Percentiles rank a stretch among this genome's conserved stretches.
phyloP scores from a whole-genome alignment of 2,113 vertebrate species.

The Pleuronectes platessa region DNA sequence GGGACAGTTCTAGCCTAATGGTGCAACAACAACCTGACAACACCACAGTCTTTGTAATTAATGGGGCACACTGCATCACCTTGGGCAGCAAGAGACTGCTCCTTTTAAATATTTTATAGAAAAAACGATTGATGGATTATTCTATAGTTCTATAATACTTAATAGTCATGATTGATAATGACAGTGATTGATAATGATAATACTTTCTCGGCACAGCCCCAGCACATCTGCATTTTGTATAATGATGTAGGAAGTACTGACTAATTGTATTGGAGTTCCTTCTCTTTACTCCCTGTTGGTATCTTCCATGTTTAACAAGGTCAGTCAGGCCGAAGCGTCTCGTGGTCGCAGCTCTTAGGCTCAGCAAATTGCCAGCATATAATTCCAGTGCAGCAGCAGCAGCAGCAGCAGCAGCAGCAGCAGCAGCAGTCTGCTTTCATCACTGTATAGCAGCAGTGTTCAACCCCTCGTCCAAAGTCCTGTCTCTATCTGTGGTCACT shows the following conservation, averaged over 20 bases:
- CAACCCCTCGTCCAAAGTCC: constrained; percentile 60
- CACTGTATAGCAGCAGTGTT: constrained; percentile 40
- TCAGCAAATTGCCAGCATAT: constrained; percentile 24
- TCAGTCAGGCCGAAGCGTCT: not conserved
- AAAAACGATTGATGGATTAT: not conserved
- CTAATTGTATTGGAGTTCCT: not conserved
- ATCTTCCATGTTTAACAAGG: not conserved
- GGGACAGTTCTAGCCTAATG: too few relatives aligned
- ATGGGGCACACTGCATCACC: not conserved
- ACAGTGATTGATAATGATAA: not conserved
- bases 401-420: too few relatives aligned
- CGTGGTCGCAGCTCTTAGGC: constrained; percentile 10
- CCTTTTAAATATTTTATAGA: not conserved
- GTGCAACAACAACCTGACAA: not conserved
- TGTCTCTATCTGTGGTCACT: constrained; percentile 31
- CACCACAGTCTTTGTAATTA: not conserved
- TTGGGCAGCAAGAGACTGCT: too few relatives aligned
- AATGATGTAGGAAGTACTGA: not conserved
- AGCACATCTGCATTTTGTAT: not conserved
- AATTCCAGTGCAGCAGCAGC: constrained; percentile 28
- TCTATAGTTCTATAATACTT: too few relatives aligned
- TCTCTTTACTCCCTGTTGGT: not conserved
- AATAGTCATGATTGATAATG: not conserved
- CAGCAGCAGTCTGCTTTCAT: constrained; percentile 26
- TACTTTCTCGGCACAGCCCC: not conserved